Percentiles rank a stretch among this genome's conserved stretches.
phyloP scores from a whole-genome alignment of 2,888 invertebrate species.

The Cantharis rustica region DNA sequence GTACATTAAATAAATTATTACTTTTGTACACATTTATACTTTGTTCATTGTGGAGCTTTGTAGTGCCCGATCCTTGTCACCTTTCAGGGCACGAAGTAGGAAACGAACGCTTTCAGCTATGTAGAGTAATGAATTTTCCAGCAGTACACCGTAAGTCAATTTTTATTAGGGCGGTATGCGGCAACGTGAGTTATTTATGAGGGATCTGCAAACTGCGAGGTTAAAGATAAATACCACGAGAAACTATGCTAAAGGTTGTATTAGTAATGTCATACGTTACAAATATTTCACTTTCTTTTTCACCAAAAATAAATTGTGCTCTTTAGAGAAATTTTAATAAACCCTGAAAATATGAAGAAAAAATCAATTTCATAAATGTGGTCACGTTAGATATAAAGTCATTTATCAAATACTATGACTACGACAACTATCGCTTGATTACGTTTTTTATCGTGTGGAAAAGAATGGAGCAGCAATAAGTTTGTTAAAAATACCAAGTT shows the following conservation, averaged over 20 bases:
- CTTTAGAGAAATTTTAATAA: neutral
- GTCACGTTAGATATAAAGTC: no score
- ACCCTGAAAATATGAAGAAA: neutral
- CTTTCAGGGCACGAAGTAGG: constrained; percentile 16
- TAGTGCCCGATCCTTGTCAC: constrained; percentile 14
- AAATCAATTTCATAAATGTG: neutral
- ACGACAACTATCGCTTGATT: no score
- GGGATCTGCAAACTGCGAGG: constrained; percentile 26
- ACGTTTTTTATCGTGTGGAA: no score
- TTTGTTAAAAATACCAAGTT: no score
- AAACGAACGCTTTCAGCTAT: constrained; percentile 32
- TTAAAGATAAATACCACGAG: constrained; percentile 36
- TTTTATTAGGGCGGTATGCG: constrained; percentile 36
- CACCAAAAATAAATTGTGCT: neutral
- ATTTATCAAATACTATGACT: no score
- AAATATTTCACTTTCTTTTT: neutral
- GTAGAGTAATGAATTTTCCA: constrained; percentile 39
- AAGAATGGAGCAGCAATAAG: no score
- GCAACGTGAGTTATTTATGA: constrained; percentile 37
- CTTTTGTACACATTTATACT: constrained; percentile 4
- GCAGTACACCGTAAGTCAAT: constrained; percentile 38
- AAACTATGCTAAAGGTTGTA: constrained; percentile 33
- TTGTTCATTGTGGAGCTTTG: constrained; percentile 7
- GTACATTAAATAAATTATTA: constrained; percentile 9
- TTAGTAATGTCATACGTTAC: constrained; percentile 13